phyloP scores from a whole-genome alignment of 2,113 vertebrate species.

The Anthoscopus minutus region DNA sequence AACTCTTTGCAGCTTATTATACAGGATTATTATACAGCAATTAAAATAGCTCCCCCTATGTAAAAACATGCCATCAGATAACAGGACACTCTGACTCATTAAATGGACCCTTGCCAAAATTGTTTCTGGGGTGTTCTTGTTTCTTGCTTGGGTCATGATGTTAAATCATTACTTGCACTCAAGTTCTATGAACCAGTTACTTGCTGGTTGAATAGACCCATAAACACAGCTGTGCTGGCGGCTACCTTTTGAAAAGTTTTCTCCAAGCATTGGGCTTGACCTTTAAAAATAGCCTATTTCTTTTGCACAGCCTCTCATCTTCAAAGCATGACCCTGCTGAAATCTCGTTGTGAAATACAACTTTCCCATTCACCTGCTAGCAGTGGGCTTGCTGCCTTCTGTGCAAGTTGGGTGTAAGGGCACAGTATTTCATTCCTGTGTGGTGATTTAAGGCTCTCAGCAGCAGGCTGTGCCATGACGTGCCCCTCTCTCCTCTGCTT shows the following conservation, averaged over 20 bases:
- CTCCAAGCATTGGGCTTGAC: not conserved
- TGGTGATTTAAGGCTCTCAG: not conserved
- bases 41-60: not conserved
- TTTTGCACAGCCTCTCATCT: not conserved
- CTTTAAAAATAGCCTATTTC: not conserved
- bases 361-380: not conserved
- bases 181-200: not conserved
- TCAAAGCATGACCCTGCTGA: not conserved
- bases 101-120: not conserved
- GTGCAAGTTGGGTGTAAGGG: not conserved
- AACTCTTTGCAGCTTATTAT: not conserved
- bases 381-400: not conserved
- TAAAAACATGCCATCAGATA: not conserved
- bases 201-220: not conserved
- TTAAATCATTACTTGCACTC: not conserved
- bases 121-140: not conserved
- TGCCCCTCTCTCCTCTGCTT: not conserved
- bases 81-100: not conserved
- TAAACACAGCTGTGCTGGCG: not conserved
- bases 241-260: not conserved
- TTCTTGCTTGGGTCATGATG: not conserved
- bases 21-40: not conserved
- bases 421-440: not conserved
- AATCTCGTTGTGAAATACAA: not conserved
- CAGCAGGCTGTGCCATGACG: not conserved